Percentiles rank a stretch among this genome's conserved stretches.
Evolutionary conservation across 37 sponge, comb jelly and placozoan genomes (phyloP).

Genomic region (Crambe crambe): DNA sequence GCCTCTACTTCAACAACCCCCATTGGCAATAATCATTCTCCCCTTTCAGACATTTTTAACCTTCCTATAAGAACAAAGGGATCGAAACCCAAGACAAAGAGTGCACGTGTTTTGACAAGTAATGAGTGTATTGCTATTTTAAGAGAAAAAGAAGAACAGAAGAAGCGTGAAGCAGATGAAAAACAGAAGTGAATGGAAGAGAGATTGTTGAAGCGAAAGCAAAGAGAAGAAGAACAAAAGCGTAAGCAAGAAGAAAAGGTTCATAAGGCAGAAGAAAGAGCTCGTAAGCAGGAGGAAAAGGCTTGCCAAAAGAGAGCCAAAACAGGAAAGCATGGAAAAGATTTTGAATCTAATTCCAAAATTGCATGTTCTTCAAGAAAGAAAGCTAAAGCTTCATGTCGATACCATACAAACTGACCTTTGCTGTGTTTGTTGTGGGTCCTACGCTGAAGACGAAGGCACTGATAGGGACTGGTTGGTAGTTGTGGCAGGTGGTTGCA

Average conservation of each 20-base stretch:
- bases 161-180: constrained; percentile 1
- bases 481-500: constrained; percentile 45
- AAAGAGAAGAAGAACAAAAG: constrained; percentile 24
- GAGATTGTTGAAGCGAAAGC: neutral
- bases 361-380: neutral
- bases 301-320: neutral
- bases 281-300: neutral
- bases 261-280: constrained; percentile 5
- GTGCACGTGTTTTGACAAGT: constrained; percentile 17
- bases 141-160: constrained; percentile 12
- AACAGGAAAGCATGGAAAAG: neutral
- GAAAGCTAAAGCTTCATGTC: neutral
- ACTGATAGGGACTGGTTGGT: constrained; percentile 33
- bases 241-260: constrained; percentile 5
- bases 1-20: neutral
- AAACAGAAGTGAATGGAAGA: constrained; percentile 11
- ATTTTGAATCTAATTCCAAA: neutral
- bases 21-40: neutral
- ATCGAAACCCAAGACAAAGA: neutral
- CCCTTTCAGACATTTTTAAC: constrained; percentile 6
- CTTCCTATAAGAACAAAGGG: neutral
- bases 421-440: constrained; percentile 28
- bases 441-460: constrained; percentile 19
- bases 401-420: neutral
- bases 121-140: constrained; percentile 2